These are phyloP conservation scores for Tetraodon nigroviridis DNA, from an alignment of 2,113 vertebrate genomes.

Conservation along the genomic window DNA sequence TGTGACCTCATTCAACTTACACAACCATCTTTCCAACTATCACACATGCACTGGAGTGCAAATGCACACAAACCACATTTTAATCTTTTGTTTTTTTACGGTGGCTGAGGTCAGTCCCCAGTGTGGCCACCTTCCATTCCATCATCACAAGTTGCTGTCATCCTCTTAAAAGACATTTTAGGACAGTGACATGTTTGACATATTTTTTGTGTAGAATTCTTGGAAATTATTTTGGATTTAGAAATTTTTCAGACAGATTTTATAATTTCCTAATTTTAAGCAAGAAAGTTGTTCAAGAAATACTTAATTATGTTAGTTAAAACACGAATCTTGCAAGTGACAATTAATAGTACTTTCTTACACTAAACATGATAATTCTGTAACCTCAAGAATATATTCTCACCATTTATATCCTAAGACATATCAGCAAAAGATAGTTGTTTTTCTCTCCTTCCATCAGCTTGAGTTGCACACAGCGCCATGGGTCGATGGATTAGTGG, in stretches of 20 bases:
- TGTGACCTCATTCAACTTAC: conserved; percentile 69
- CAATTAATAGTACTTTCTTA: too few relatives aligned
- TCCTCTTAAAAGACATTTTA: conserved; percentile 28
- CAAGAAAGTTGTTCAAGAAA: too few relatives aligned
- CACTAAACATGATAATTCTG: too few relatives aligned
- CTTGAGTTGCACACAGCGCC: conserved; percentile 51
- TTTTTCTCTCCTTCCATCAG: conserved; percentile 27
- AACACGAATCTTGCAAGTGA: too few relatives aligned
- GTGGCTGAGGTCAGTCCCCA: conserved; percentile 4
- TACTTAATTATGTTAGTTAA: too few relatives aligned
- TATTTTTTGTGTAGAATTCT: too few relatives aligned
- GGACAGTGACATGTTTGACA: conserved; percentile 13
- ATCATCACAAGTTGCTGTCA: conserved; percentile 26
- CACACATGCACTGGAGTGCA: conserved; percentile 27
- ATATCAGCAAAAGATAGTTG: conserved; percentile 24
- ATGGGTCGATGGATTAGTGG: conserved; percentile 59
- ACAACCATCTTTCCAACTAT: conserved; percentile 7
- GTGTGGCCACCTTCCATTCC: conserved; percentile 18
- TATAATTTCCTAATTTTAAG: too few relatives aligned
- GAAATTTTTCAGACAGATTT: background rate
- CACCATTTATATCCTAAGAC: too few relatives aligned
- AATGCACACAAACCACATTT: conserved; percentile 32
- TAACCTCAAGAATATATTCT: too few relatives aligned
- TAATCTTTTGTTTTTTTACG: conserved; percentile 26
- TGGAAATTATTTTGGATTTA: too few relatives aligned